A percentile compares a stretch with the other conserved stretches of the same genome.
phyloP scores from a whole-genome alignment of 1,140 invertebrate genomes.

The Sipha flava region DNA sequence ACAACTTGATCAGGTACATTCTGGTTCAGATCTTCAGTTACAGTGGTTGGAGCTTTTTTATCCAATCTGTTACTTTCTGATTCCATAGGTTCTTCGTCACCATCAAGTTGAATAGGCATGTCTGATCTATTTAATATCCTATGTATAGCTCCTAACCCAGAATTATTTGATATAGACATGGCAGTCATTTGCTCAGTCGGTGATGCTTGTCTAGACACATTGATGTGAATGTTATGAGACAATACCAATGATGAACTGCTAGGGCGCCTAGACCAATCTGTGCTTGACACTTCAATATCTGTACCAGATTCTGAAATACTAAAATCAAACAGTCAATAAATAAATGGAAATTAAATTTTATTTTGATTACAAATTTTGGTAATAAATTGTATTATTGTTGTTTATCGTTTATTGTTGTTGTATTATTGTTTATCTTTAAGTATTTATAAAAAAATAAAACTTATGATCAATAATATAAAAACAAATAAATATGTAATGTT shows the following conservation, averaged over 20 bases:
- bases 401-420: too few relatives aligned
- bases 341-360: too few relatives aligned
- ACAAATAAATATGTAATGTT: too few relatives aligned
- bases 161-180: slow-evolving; percentile 1
- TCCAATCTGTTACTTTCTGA: not conserved
- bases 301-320: slow-evolving; percentile 28
- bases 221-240: slow-evolving; percentile 17
- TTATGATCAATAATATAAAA: too few relatives aligned
- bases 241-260: slow-evolving; percentile 10
- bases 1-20: not conserved
- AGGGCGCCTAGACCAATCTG: slow-evolving; percentile 26
- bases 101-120: slow-evolving; percentile 21
- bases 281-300: slow-evolving; percentile 13
- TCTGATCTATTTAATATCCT: slow-evolving; percentile 19
- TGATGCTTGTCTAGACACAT: slow-evolving; percentile 26
- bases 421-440: too few relatives aligned
- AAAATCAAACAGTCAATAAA: too few relatives aligned
- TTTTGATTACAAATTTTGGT: too few relatives aligned
- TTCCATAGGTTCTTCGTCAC: slow-evolving; percentile 12
- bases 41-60: not conserved
- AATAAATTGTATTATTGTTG: too few relatives aligned
- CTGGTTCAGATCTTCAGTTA: not conserved
- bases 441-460: too few relatives aligned
- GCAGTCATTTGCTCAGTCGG: slow-evolving; percentile 26
- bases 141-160: slow-evolving; percentile 22